A percentile compares a stretch with the other conserved stretches of the same genome.
phyloP scores from a whole-genome alignment of 1,140 invertebrate genomes.

The Asobara japonica region DNA sequence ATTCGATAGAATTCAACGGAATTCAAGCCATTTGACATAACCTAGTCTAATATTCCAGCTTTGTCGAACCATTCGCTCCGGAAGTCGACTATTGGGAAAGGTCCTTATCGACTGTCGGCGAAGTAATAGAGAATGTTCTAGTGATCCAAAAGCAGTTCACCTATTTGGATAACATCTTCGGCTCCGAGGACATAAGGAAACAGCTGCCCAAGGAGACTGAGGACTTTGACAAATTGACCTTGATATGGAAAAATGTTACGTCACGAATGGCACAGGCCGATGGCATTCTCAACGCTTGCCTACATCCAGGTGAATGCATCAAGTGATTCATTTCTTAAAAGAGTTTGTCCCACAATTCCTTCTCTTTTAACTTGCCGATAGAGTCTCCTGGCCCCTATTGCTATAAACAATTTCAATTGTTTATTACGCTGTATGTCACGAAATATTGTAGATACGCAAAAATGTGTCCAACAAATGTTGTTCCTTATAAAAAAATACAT shows the following conservation, averaged over 20 bases:
- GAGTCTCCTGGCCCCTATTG: too few species aligned
- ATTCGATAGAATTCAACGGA: too few species aligned
- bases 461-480: too few species aligned
- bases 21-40: too few species aligned
- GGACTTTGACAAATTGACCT: slow-evolving; percentile 78
- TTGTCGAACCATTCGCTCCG: slow-evolving; percentile 83
- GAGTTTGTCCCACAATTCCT: too few species aligned
- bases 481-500: too few species aligned
- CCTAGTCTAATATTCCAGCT: too few species aligned
- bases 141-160: slow-evolving; percentile 83
- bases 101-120: slow-evolving; percentile 78
- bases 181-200: slow-evolving; percentile 83
- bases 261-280: slow-evolving; percentile 49
- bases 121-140: slow-evolving; percentile 80
- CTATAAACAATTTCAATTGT: too few species aligned
- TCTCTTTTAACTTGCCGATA: too few species aligned
- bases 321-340: too few species aligned
- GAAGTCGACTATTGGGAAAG: slow-evolving; percentile 87
- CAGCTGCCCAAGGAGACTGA: slow-evolving; percentile 82
- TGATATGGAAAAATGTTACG: slow-evolving; percentile 80
- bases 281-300: slow-evolving; percentile 53
- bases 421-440: too few species aligned
- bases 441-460: too few species aligned
- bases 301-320: slow-evolving; percentile 57
- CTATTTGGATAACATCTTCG: slow-evolving; percentile 87